Evolutionary conservation across 2,888 invertebrate genomes (phyloP).

Genomic region (Pachliopta kotzebuea): DNA sequence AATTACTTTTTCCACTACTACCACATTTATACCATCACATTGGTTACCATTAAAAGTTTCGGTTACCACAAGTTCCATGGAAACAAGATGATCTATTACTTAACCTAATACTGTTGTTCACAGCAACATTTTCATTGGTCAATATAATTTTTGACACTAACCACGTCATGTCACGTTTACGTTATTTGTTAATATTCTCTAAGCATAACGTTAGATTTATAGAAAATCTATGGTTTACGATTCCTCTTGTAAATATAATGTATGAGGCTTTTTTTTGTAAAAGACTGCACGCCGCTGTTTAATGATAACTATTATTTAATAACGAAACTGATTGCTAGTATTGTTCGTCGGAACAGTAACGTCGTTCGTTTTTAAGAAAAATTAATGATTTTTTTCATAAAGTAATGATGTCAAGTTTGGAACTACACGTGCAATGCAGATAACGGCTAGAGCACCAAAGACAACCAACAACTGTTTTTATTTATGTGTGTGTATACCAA

Average conservation of each 20-base stretch:
- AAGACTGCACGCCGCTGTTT: slow-evolving; percentile 13
- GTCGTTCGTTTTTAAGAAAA: slow-evolving; percentile 2
- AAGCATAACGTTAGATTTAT: slow-evolving; percentile 12
- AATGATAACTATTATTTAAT: slow-evolving; percentile 3
- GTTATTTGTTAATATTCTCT: slow-evolving; percentile 1
- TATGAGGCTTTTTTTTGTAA: slow-evolving; percentile 20
- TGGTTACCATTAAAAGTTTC: slow-evolving; percentile 38
- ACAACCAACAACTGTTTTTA: slow-evolving; percentile 50
- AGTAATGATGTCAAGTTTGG: slow-evolving; percentile 39
- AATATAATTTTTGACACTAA: slow-evolving; percentile 27
- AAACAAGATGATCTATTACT: slow-evolving; percentile 8
- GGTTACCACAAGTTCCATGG: slow-evolving; percentile 32
- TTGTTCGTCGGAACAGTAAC: slow-evolving; percentile 1
- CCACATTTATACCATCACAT: slow-evolving; percentile 33
- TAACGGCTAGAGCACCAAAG: slow-evolving; percentile 80
- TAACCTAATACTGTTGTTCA: not conserved
- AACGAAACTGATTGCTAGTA: slow-evolving; percentile 10
- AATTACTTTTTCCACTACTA: slow-evolving; percentile 26
- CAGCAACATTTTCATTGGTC: not conserved
- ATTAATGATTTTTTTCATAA: slow-evolving; percentile 6
- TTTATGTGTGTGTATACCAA: slow-evolving; percentile 43
- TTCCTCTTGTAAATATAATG: slow-evolving; percentile 9
- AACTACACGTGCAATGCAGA: slow-evolving; percentile 43
- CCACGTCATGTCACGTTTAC: slow-evolving; percentile 3
- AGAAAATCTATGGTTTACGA: slow-evolving; percentile 3